phyloP scores from a whole-genome alignment of 1,140 invertebrate species.

The Drosophila oshimai region DNA sequence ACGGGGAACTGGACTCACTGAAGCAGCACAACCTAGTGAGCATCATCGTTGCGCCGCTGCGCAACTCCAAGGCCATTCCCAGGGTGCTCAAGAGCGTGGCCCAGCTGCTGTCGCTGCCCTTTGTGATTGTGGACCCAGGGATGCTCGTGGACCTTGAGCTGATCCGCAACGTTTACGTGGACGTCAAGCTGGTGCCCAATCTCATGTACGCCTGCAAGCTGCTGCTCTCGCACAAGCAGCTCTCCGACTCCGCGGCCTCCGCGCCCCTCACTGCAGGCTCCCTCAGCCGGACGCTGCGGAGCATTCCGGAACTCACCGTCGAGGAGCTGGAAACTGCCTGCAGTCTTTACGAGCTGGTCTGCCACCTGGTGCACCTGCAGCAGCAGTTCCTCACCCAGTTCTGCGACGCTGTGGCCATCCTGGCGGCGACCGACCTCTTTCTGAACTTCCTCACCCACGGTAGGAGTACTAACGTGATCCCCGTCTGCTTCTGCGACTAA shows the following conservation, averaged over 20 bases:
- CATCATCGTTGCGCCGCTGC: constrained; percentile 88
- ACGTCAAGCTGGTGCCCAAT: constrained; percentile 90
- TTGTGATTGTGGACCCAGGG: constrained; percentile 86
- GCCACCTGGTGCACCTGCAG: constrained; percentile 88
- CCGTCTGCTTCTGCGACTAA: too few species aligned
- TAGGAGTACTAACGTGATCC: constrained; percentile 66
- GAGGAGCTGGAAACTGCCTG: constrained; percentile 87
- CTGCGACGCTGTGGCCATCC: constrained; percentile 89
- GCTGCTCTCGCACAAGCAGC: constrained; percentile 83
- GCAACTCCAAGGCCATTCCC: constrained; percentile 86
- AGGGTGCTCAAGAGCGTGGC: constrained; percentile 88
- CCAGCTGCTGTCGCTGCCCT: constrained; percentile 88
- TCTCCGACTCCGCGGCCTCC: constrained; percentile 59
- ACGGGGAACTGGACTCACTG: constrained; percentile 88
- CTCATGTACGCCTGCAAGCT: constrained; percentile 89
- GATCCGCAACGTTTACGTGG: constrained; percentile 86
- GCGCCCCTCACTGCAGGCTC: constrained; percentile 31
- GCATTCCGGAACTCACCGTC: constrained; percentile 83
- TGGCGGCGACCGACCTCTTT: constrained; percentile 85
- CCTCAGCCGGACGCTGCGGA: constrained; percentile 63
- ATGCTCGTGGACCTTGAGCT: constrained; percentile 84
- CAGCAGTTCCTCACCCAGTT: constrained; percentile 89
- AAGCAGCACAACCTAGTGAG: constrained; percentile 89
- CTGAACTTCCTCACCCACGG: constrained; percentile 84
- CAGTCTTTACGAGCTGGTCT: constrained; percentile 87